These are phyloP conservation scores for Myotis brandtii DNA, from an alignment of 2,113 vertebrate genomes.

Conservation along the genomic window DNA sequence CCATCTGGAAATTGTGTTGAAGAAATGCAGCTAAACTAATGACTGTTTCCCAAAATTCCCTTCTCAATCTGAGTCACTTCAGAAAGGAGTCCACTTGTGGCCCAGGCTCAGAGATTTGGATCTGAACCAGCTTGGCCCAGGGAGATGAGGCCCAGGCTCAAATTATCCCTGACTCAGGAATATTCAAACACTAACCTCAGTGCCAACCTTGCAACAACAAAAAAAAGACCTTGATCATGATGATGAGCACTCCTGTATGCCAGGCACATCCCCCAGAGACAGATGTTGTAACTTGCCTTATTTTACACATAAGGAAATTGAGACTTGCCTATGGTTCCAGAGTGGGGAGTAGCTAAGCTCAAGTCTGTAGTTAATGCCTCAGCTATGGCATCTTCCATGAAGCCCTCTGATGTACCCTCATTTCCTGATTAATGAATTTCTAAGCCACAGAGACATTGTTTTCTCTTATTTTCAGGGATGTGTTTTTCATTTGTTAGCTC, in stretches of 20 bases:
- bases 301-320: background rate
- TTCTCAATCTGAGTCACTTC: background rate
- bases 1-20: constrained; percentile 18
- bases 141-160: background rate
- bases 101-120: background rate
- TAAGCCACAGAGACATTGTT: background rate
- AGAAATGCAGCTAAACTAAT: constrained; percentile 49
- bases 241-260: background rate
- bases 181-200: background rate
- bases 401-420: background rate
- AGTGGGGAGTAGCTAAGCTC: background rate
- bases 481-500: constrained; percentile 17
- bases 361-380: background rate
- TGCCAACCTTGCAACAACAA: background rate
- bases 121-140: background rate
- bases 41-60: background rate
- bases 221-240: background rate
- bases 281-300: background rate
- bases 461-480: constrained; percentile 41
- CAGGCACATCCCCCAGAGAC: background rate
- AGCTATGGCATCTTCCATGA: background rate
- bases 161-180: background rate
- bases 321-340: background rate
- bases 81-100: constrained; percentile 25
- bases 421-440: constrained; percentile 44